Base-by-base conservation (phyloP, 2,113 vertebrate genomes). In the Psilopsiagon aymara region DNA sequence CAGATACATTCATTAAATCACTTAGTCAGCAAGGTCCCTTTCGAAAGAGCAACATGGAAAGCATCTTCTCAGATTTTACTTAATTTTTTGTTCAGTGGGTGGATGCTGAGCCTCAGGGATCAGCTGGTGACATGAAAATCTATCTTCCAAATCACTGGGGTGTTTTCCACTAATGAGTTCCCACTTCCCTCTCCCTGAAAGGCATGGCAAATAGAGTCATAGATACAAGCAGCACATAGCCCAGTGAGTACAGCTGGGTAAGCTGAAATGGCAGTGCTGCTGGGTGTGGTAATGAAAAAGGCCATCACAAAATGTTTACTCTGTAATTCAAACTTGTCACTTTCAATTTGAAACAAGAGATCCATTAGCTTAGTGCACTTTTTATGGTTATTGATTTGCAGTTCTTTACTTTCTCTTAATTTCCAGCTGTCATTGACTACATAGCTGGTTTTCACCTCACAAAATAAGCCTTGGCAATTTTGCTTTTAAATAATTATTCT, bases 321-420 rank as follows among this genome's bases (percentile, higher is more conserved):
- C 74, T 82, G 77, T 71, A 94, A 94, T 92, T 93, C 90, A 95
- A 82, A 98, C 86, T 75, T 96, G 86, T 64, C 96, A 95, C 92
- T 97, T 96, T 76, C 76, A 28, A 95, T 97, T 86, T 95, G 96
- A 97, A 97, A 95, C 95, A 91, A 93, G 95, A 81, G 85, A 95
- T 88, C 91, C 90, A 97, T 98, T 97, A 97, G 85, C 82, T 96
- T 88, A 93, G 78, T 94, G 62, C 52, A 53, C 84, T 86, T 88
- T 97, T 96, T 94, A 97, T 90, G 97, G 66, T 95, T 97, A 97
- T 96, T 95, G 97, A 97, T 97, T 97, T 92, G 92, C 91, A 96
- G 53, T 94, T 77, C 64, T 95, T 97, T 90, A 79, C 53, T 94
- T 94, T 41, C 83, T 85, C 91, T 94, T 97, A 86, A 94, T 97